Evolutionary conservation across 2,797 vertebrate genomes (phyloP).

Genomic region (Pangasius krempfi): DNA sequence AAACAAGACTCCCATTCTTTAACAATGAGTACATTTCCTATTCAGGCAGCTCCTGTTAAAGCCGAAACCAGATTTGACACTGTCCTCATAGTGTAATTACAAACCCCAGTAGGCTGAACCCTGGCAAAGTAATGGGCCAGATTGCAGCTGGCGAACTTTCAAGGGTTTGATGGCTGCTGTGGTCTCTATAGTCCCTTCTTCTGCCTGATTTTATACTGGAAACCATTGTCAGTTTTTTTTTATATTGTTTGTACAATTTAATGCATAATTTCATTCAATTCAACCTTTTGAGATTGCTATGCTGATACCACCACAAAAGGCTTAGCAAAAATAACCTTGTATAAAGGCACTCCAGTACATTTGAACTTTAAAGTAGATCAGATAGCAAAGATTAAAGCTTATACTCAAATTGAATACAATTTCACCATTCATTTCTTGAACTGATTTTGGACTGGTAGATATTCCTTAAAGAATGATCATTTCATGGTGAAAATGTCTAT

Average conservation of each 20-base stretch:
- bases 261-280: not conserved
- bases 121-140: conserved; percentile 38
- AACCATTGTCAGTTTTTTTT: not conserved
- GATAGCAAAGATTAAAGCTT: not conserved
- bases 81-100: conserved; percentile 44
- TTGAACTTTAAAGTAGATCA: not conserved
- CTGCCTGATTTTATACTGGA: conserved; percentile 9
- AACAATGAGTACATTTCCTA: conserved; percentile 41
- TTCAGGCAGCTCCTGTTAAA: conserved; percentile 55
- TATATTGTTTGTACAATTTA: not conserved
- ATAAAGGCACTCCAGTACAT: not conserved
- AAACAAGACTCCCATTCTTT: conserved; percentile 72
- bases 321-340: not conserved
- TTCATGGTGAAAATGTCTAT: not conserved
- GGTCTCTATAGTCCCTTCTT: not conserved
- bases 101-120: conserved; percentile 30
- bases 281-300: not conserved
- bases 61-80: conserved; percentile 33
- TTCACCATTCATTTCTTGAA: not conserved
- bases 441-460: not conserved
- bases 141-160: not conserved
- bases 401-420: not conserved
- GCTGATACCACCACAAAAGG: not conserved
- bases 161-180: conserved; percentile 15
- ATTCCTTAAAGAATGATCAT: not conserved